Conservation (phyloP, 2,888 invertebrate genomes). For the Pristionchus fissidentatus region DNA sequence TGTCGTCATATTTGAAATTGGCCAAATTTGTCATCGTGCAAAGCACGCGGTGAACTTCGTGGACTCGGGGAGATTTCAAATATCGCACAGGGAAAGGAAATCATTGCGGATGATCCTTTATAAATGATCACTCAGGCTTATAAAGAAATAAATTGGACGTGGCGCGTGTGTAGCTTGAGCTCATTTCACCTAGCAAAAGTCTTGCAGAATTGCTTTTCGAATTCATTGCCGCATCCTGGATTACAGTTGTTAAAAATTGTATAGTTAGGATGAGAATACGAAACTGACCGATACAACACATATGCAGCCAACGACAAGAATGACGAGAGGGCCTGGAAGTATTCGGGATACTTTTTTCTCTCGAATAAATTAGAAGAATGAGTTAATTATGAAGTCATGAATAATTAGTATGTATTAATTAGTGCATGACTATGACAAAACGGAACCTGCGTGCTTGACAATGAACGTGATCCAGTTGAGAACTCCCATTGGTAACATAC, state of each 20-base stretch:
- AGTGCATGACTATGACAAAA: not conserved
- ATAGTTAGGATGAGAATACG: too few species aligned
- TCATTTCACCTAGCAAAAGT: not conserved
- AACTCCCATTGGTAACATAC: not conserved
- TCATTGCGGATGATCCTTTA: not conserved
- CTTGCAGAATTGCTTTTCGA: not conserved
- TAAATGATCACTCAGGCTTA: not conserved
- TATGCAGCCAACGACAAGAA: not conserved
- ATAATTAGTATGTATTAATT: not conserved
- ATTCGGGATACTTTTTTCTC: too few species aligned
- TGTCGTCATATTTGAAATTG: too few species aligned
- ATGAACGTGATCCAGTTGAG: slow-evolving; percentile 15
- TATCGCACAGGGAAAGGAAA: too few species aligned
- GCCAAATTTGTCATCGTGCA: too few species aligned
- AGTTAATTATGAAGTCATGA: not conserved
- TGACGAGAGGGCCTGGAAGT: not conserved
- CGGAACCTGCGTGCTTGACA: not conserved
- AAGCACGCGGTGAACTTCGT: too few species aligned
- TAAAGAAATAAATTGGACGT: too few species aligned
- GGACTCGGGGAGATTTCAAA: too few species aligned
- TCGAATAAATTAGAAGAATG: too few species aligned
- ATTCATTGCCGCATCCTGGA: not conserved
- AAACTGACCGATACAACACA: not conserved
- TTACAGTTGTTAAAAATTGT: too few species aligned
- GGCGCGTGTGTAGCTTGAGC: not conserved